Percentiles rank a stretch among this genome's conserved stretches.
phyloP scores from a whole-genome alignment of 2,797 vertebrate species.

The Chlorospingus flavigularis region DNA sequence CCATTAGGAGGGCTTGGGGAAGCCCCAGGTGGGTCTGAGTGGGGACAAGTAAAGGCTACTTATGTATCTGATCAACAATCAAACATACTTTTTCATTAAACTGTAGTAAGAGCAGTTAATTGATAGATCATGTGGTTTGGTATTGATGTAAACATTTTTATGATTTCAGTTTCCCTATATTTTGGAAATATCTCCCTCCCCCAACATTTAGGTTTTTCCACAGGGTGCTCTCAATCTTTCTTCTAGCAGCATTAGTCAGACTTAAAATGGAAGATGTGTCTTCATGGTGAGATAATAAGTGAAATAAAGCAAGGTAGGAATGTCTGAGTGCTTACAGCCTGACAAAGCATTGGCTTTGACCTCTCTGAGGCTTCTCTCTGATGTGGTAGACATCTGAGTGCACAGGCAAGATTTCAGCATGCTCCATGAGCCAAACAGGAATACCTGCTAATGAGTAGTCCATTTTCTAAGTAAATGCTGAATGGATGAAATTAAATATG shows the following conservation, averaged over 20 bases:
- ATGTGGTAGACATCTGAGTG: neutral
- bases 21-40: accelerated
- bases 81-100: neutral
- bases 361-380: neutral
- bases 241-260: neutral
- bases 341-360: neutral
- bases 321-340: neutral
- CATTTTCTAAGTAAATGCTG: neutral
- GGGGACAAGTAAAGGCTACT: neutral
- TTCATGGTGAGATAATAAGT: neutral
- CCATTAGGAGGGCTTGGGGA: accelerated
- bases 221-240: neutral
- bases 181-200: neutral
- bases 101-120: neutral
- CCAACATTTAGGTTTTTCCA: neutral
- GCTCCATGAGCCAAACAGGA: neutral
- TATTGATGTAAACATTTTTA: neutral
- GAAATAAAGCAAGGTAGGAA: neutral
- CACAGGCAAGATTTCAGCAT: neutral
- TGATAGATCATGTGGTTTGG: neutral
- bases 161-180: neutral
- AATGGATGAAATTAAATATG: neutral
- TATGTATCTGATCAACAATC: neutral
- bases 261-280: neutral
- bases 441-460: neutral